Evolutionary conservation across 2,797 vertebrate genomes (phyloP).

Genomic region (Lithobates sylvaticus): DNA sequence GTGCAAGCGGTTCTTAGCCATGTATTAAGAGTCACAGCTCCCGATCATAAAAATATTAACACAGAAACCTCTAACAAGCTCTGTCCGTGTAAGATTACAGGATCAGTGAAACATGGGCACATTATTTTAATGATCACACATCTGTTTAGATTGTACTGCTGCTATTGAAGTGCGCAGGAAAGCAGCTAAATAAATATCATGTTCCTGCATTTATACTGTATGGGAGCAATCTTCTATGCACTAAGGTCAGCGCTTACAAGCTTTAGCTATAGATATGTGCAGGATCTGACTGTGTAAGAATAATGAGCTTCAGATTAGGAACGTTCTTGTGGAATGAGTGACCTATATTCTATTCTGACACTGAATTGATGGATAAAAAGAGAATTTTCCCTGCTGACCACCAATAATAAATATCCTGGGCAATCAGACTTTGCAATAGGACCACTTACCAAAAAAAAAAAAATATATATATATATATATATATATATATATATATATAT

Average conservation of each 20-base stretch:
- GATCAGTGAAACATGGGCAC: conserved; percentile 7
- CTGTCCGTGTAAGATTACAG: neutral
- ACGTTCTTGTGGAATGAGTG: neutral
- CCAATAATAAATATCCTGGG: neutral
- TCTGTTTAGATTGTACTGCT: neutral
- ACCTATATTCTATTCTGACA: neutral
- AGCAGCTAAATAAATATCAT: neutral
- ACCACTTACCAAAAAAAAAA: neutral
- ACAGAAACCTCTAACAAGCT: conserved; percentile 6
- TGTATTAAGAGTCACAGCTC: too few species aligned
- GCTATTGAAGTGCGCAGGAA: conserved; percentile 3
- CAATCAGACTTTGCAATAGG: too few species aligned
- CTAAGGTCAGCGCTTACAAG: neutral
- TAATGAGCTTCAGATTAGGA: neutral
- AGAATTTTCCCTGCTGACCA: neutral
- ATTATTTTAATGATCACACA: conserved; percentile 11
- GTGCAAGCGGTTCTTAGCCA: neutral
- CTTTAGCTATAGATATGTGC: neutral
- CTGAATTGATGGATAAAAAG: neutral
- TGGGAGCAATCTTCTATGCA: neutral
- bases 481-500: too few species aligned
- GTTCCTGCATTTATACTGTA: neutral
- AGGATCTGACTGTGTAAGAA: neutral
- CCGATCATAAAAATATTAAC: neutral
- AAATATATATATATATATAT: too few species aligned